Conservation (phyloP, 2,888 invertebrate genomes). For the Fabriciana adippe region DNA sequence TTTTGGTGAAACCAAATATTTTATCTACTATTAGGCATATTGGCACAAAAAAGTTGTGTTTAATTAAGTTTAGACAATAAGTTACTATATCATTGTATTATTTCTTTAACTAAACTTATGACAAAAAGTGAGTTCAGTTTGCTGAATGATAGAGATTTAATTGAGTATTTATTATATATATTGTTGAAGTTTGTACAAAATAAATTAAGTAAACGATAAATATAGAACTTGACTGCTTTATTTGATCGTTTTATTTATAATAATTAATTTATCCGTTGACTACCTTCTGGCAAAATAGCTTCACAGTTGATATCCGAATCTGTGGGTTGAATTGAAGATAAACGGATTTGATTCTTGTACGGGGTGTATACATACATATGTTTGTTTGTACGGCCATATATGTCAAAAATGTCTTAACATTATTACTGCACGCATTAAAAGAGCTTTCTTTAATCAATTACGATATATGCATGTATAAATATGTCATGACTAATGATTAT, state of each 20-base stretch:
- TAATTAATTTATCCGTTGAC: not conserved
- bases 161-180: conserved; percentile 83
- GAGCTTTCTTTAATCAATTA: too few species aligned
- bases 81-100: conserved; percentile 79
- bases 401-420: too few species aligned
- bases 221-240: conserved; percentile 84
- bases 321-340: too few species aligned
- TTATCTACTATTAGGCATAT: conserved; percentile 80
- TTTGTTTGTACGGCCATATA: too few species aligned
- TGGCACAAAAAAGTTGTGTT: conserved; percentile 83
- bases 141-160: conserved; percentile 83
- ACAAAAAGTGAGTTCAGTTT: conserved; percentile 83
- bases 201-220: conserved; percentile 84
- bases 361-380: too few species aligned
- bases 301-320: too few species aligned
- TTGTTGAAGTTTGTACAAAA: conserved; percentile 84
- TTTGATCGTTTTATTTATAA: conserved; percentile 58
- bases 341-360: too few species aligned
- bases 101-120: conserved; percentile 79
- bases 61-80: conserved; percentile 83
- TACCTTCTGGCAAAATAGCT: too few species aligned
- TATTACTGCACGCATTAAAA: too few species aligned
- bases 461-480: too few species aligned
- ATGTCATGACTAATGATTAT: too few species aligned
- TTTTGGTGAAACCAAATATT: conserved; percentile 79